These are phyloP conservation scores for Rhyacophila evoluta DNA, from an alignment of 2,888 invertebrate species.

Conservation along the genomic window DNA sequence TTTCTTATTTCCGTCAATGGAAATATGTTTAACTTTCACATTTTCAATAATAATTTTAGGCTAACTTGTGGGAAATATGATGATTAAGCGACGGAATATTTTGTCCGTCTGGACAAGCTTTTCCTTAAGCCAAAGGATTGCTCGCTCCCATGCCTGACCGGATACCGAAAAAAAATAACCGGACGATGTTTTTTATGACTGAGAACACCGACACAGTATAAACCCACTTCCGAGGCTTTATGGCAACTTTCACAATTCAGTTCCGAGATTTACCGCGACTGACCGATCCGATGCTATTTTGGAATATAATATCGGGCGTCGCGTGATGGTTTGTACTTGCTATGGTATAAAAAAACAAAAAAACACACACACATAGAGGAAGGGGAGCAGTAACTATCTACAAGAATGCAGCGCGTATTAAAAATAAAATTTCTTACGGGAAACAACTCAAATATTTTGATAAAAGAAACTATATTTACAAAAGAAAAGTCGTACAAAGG, in stretches of 20 bases:
- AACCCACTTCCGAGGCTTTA: conserved; percentile 19
- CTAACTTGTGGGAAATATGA: no score
- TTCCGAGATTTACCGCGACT: neutral
- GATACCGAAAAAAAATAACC: neutral
- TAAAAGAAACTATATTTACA: neutral
- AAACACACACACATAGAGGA: no score
- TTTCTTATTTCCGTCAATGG: no score
- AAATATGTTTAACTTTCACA: no score
- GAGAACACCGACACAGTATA: conserved; percentile 1
- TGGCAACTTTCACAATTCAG: conserved; percentile 11
- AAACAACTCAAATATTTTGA: conserved; percentile 11
- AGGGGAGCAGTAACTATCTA: neutral
- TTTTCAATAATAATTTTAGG: no score
- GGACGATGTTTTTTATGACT: neutral
- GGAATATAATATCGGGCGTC: conserved; percentile 23
- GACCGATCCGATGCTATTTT: conserved; percentile 9
- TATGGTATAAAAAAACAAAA: neutral
- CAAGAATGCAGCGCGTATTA: conserved; percentile 3
- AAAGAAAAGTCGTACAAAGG: neutral
- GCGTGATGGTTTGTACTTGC: conserved; percentile 3
- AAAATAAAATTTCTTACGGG: neutral
- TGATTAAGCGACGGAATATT: neutral
- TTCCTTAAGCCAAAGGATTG: neutral
- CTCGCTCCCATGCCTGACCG: neutral
- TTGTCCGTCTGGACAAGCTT: neutral